These are phyloP conservation scores for Dipodomys spectabilis DNA, from an alignment of 2,113 vertebrate species.

Conservation along the genomic window DNA sequence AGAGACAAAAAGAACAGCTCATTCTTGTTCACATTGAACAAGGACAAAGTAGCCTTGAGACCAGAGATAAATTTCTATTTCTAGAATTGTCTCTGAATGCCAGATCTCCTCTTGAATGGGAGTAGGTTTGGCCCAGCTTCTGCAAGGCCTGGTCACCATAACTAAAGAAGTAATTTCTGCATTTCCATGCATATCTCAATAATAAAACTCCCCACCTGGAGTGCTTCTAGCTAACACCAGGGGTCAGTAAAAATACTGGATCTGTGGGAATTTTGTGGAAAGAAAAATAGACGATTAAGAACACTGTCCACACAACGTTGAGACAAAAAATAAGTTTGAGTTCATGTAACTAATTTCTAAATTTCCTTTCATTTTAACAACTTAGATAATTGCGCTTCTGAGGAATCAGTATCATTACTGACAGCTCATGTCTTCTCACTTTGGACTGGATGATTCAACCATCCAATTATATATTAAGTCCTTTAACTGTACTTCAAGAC, in stretches of 20 bases:
- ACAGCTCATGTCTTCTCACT: neutral
- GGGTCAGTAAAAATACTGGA: conserved; percentile 49
- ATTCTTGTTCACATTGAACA: neutral
- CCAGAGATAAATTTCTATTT: neutral
- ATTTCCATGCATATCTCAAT: neutral
- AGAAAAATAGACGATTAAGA: conserved; percentile 4
- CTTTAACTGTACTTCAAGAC: neutral
- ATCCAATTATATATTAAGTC: neutral
- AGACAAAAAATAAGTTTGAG: neutral
- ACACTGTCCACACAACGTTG: neutral
- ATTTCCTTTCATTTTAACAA: neutral
- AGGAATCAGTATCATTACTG: neutral
- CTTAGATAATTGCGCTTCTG: neutral
- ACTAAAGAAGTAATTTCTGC: neutral
- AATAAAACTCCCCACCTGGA: neutral
- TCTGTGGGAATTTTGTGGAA: neutral
- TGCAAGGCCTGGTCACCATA: neutral
- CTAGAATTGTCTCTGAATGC: neutral
- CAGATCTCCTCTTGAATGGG: neutral
- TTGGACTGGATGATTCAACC: neutral
- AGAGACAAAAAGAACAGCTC: neutral
- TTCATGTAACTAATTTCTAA: neutral
- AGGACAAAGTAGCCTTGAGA: neutral
- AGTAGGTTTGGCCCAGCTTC: neutral
- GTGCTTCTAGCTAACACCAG: neutral